phyloP scores from a whole-genome alignment of 2,888 invertebrate genomes.

The Acanthoscelides obtectus region DNA sequence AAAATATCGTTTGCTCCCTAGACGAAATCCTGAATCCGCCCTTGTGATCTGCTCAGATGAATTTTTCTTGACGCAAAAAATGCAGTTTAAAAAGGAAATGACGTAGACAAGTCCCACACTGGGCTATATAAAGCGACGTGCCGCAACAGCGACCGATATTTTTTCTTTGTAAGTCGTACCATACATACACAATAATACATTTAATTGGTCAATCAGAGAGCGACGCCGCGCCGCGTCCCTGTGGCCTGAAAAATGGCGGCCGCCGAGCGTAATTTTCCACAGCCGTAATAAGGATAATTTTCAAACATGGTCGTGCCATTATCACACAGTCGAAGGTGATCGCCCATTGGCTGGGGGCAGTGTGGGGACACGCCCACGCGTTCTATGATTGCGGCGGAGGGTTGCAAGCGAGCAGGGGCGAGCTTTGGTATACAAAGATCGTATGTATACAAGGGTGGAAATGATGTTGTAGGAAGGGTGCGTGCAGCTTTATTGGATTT shows the following conservation, averaged over 20 bases:
- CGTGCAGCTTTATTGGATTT: background rate
- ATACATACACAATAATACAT: background rate
- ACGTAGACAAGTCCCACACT: background rate
- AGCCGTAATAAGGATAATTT: slow-evolving; percentile 45
- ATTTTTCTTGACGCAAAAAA: no score
- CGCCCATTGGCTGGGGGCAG: background rate
- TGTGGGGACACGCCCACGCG: background rate
- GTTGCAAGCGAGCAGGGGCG: background rate
- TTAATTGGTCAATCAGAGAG: background rate
- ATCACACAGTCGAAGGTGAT: background rate
- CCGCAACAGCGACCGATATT: background rate
- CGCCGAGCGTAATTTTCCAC: slow-evolving; percentile 37
- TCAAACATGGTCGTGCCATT: slow-evolving; percentile 40
- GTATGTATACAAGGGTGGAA: background rate
- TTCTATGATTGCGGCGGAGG: background rate
- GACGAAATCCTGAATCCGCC: no score
- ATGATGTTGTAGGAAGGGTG: background rate
- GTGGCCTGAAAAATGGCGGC: slow-evolving; percentile 34
- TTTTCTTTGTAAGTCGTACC: background rate
- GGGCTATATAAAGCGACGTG: background rate
- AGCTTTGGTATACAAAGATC: background rate
- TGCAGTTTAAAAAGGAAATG: background rate
- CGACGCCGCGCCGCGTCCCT: background rate
- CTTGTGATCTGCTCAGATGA: no score
- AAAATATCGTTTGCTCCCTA: no score